Percentiles rank a stretch among this genome's conserved stretches.
Conservation (phyloP, 2,113 vertebrate genomes). For the rabbit (Oryctolagus cuniculus) region mOryCun1.1 NC_091438.1:133504501-133505000, state of each 20-base stretch:
- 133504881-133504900: slow-evolving; percentile 95
- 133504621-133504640: slow-evolving; percentile 66
- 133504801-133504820: slow-evolving; percentile 88
- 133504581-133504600: slow-evolving; percentile 79
- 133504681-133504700: slow-evolving; percentile 85
- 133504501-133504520: not conserved
- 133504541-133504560: not conserved
- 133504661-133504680: slow-evolving; percentile 88
- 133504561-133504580: slow-evolving; percentile 90
- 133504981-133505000: slow-evolving; percentile 90
- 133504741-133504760: not conserved
- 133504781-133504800: slow-evolving; percentile 83
- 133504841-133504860: slow-evolving; percentile 87
- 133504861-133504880: slow-evolving; percentile 92
- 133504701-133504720: slow-evolving; percentile 85
- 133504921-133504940: slow-evolving; percentile 91
- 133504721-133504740: slow-evolving; percentile 45
- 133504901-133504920: slow-evolving; percentile 93
- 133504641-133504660: slow-evolving; percentile 88
- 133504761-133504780: slow-evolving; percentile 9
- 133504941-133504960: slow-evolving; percentile 88
- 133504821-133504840: slow-evolving; percentile 88
- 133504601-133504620: not conserved
- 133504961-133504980: slow-evolving; percentile 91
- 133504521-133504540: not conserved